Base-by-base conservation (phyloP, 2,113 vertebrate genomes). In the Alces alces region DNA sequence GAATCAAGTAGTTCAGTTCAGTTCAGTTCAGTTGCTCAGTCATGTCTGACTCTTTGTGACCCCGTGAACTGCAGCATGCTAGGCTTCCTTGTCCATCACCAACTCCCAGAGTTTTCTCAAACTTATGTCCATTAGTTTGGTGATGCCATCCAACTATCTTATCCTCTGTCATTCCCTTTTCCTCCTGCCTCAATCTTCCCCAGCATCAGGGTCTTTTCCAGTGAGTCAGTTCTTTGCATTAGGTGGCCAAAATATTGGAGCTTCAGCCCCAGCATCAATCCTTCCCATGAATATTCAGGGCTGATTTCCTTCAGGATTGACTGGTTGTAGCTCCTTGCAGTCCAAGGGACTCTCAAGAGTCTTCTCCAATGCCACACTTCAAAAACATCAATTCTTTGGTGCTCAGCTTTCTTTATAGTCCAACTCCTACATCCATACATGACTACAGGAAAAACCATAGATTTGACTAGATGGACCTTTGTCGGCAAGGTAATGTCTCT, bases 21-120 rank as follows among this genome's bases (percentile, higher is more conserved):
- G 61, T 64, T 64, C 14, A 70, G n/a, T 36, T 70, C 64, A 70
- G 64, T 70, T 19, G n/a, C 64, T 70, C 64, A 21, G 17, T 70
- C 2, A 19, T 6, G n/a, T 36, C 64, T 10, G 11, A 16, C n/a
- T 19, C n/a, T 70, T 70, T 70, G n/a, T 0, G 1, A 36, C 9
- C 17, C 19, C 64, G 21, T 70, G 64, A 19, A 70, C 64, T 36
- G n/a, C 9, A 70, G 19, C 64, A 70, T 2, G 21, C n/a, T n/a
- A 70, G n/a, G n/a, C n/a, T 36, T 70, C 64, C 9, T n/a, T 36
- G n/a, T 70, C n/a, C 19, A 36, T 70, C 19, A 70, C n/a, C n/a
- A 70, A 23, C 64, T 70, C 64, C 9, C 4, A 5, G 64, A 70
- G n/a, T 33, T 70, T 70, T 21, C 9, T 50, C 5, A 36, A 21